phyloP scores from a whole-genome alignment of 2,888 invertebrate genomes.

The Lochmaea capreae region DNA sequence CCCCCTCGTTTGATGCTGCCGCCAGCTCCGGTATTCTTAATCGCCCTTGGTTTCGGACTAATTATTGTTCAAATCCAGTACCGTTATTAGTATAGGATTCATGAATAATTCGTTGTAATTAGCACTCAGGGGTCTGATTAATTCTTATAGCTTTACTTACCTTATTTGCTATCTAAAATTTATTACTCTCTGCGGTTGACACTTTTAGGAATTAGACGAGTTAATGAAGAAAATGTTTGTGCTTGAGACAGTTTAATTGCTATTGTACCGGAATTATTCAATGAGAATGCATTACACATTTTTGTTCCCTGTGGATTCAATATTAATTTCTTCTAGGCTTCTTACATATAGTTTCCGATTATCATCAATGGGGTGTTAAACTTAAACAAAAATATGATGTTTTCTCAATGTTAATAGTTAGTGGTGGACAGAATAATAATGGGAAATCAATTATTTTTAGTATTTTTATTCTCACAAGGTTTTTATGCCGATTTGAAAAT shows the following conservation, averaged over 20 bases:
- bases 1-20: constrained; percentile 9
- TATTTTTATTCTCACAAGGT: too few species aligned
- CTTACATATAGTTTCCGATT: too few species aligned
- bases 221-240: constrained; percentile 16
- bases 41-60: constrained; percentile 55
- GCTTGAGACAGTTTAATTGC: constrained; percentile 9
- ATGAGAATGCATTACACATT: neutral
- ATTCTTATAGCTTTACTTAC: constrained; percentile 49
- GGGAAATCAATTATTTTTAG: too few species aligned
- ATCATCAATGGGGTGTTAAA: too few species aligned
- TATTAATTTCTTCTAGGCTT: too few species aligned
- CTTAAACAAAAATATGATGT: too few species aligned
- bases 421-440: too few species aligned
- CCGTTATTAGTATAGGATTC: constrained; percentile 52
- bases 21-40: constrained; percentile 50
- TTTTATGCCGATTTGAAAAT: too few species aligned
- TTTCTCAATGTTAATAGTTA: too few species aligned
- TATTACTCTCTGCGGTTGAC: constrained; percentile 37
- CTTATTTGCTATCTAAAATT: constrained; percentile 40
- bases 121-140: constrained; percentile 51
- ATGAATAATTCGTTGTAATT: constrained; percentile 54
- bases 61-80: constrained; percentile 54
- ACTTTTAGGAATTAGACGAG: constrained; percentile 14
- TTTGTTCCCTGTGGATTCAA: neutral
- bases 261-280: neutral